These are phyloP conservation scores for Valencia hispanica DNA, from an alignment of 2,797 vertebrate species.

Conservation along the genomic window DNA sequence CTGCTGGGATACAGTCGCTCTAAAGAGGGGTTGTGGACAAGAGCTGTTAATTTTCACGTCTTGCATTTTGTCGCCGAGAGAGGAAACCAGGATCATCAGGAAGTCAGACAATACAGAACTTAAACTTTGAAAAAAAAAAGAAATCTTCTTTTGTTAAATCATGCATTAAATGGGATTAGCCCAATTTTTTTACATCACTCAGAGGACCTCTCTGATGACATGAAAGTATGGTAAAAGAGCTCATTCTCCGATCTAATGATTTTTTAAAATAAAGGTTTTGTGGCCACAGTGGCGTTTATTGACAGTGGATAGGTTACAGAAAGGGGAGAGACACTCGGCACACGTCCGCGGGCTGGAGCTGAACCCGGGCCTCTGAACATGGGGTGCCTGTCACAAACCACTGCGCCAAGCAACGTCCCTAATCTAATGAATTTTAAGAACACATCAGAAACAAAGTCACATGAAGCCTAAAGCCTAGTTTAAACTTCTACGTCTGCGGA, in stretches of 20 bases:
- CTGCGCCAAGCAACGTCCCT: no score
- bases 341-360: no score
- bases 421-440: neutral
- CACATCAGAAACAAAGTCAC: neutral
- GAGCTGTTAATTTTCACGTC: constrained; percentile 73
- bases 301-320: no score
- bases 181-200: neutral
- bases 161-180: neutral
- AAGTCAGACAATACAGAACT: neutral
- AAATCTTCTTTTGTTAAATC: neutral
- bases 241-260: neutral
- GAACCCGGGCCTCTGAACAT: no score
- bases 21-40: constrained; percentile 78
- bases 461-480: no score
- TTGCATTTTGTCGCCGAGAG: constrained; percentile 33
- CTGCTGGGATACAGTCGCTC: constrained; percentile 55
- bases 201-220: neutral
- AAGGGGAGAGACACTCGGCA: no score
- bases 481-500: no score
- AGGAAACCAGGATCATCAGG: constrained; percentile 24
- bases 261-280: no score
- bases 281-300: no score
- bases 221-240: neutral
- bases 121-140: neutral
- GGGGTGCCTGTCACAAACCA: no score